Evolutionary conservation across 2,797 vertebrate species (phyloP), one percentile per base, ranked within the genome.

Genomic region (Steatocranus sp.): DNA sequence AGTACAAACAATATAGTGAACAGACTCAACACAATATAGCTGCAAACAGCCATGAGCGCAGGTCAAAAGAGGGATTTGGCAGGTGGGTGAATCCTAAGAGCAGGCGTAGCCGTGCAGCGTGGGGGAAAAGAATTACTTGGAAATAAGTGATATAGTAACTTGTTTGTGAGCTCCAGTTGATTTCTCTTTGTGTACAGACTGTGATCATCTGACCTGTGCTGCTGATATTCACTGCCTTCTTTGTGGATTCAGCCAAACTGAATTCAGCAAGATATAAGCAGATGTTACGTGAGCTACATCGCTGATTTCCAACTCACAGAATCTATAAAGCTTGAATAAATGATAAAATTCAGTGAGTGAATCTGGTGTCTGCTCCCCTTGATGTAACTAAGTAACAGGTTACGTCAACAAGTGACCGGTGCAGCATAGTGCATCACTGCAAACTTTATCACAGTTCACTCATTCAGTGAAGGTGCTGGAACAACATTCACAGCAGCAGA

Each of bases 1-100:
- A 46, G 36, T 70, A 43, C 23, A 58, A 82, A 54, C 8, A 76
- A 27, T 18, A 63, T 27, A 5, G 32, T 48, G 5, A 27, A 79
- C 14, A 68, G 88, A 88, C 70, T 82, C 53, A 74, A 78, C 1
- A 18, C 81, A 92, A 92, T 88, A 87, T 23, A 4, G 6, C 58
- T 10, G 4, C 6, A 73, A 48, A 18, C 17, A 46, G 23, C 8
- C 63, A 25, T 27, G 63, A 68, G 36, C 17, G 14, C 34, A 4
- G 38, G 38, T 68, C 38, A 43, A 17, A 61, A 43, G 38, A 17
- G 8, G 9, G 38, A 27, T 68, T 68, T 43, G 38, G 38, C 6
- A 63, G 58, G 58, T 61, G 58, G 58, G 58, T 36, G 32, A 61
- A 61, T 36, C 58, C 32, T 61, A 36, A 25, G 20, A 68, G 36